Conservation (phyloP, 2,113 vertebrate genomes). For the Hemiscyllium ocellatum region DNA sequence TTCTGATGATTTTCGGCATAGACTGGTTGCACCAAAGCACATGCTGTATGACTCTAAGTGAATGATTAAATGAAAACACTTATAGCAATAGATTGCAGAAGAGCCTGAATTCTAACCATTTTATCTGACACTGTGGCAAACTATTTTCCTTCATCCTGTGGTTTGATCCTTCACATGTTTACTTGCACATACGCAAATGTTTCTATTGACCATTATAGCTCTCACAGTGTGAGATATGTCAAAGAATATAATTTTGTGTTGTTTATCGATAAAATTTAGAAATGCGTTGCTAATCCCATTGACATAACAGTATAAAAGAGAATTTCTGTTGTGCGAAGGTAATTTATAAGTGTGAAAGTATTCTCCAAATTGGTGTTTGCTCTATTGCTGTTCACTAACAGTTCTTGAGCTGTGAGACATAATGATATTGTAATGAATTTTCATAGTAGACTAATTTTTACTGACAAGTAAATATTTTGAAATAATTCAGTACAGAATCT, state of each 20-base stretch:
- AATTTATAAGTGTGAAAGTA: conserved; percentile 51
- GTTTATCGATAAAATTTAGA: conserved; percentile 58
- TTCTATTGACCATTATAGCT: conserved; percentile 42
- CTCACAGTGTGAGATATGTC: conserved; percentile 43
- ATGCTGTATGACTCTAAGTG: no score
- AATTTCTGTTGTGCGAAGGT: conserved; percentile 47
- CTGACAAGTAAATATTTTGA: conserved; percentile 39
- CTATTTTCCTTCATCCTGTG: neutral
- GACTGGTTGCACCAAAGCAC: no score
- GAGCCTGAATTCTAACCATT: neutral
- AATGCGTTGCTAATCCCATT: conserved; percentile 54
- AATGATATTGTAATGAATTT: neutral
- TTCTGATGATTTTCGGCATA: no score
- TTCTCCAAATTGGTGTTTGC: conserved; percentile 49
- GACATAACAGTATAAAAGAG: conserved; percentile 66
- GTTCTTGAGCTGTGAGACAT: conserved; percentile 43
- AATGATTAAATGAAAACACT: conserved; percentile 2
- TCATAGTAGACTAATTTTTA: neutral
- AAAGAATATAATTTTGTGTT: conserved; percentile 51
- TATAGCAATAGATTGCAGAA: neutral
- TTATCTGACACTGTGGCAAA: neutral
- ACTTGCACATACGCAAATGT: neutral
- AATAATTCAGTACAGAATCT: conserved; percentile 42
- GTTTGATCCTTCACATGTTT: neutral
- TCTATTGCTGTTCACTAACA: conserved; percentile 41